Conservation (phyloP, 2,113 vertebrate genomes). For the Eurystomus gularis region DNA sequence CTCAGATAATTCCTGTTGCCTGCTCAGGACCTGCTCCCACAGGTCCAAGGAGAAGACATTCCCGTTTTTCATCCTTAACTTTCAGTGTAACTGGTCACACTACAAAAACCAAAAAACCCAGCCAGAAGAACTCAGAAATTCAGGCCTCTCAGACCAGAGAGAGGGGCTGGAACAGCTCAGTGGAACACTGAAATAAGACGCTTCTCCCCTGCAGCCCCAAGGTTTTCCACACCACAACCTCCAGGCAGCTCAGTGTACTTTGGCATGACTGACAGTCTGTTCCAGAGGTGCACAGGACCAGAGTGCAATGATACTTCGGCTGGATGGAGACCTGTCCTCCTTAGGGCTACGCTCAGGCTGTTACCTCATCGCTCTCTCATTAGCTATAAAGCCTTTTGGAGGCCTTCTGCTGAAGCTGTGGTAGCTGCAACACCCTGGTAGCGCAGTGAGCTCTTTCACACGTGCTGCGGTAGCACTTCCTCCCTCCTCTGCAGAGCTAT, state of each 20-base stretch:
- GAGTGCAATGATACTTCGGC: not conserved
- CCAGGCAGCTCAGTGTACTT: not conserved
- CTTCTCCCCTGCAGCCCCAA: not conserved
- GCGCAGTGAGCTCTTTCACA: not conserved
- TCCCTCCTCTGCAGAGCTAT: not conserved
- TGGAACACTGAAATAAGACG: not conserved
- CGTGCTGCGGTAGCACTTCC: not conserved
- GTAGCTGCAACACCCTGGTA: not conserved
- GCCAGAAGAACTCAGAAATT: not conserved
- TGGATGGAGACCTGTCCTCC: not conserved
- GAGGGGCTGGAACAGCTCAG: not conserved
- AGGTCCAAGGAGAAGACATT: not conserved
- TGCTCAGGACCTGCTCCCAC: not conserved
- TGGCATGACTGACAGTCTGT: not conserved
- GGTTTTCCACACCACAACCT: not conserved
- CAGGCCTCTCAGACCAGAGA: not conserved
- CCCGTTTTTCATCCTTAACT: not conserved
- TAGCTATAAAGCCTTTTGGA: not conserved
- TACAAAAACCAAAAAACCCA: not conserved
- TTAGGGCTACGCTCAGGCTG: not conserved
- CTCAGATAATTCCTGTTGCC: not conserved
- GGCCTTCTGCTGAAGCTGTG: not conserved
- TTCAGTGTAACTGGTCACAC: not conserved
- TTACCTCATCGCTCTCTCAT: not conserved
- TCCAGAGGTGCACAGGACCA: not conserved